Conservation (phyloP, 1,140 invertebrate species). For the Leptestheria dahalacensis region DNA sequence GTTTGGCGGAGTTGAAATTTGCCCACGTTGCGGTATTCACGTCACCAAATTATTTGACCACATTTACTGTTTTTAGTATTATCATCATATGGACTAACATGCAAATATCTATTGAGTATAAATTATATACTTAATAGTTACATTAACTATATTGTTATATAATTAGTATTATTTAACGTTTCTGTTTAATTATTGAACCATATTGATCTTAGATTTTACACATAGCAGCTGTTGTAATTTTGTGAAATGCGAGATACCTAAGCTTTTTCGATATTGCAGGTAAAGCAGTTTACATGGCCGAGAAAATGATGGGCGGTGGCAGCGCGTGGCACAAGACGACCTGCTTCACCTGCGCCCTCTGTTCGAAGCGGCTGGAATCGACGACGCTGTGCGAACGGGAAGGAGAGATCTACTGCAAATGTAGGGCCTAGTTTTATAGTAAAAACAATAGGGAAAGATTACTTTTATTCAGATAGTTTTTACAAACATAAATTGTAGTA, state of each 20-base stretch:
- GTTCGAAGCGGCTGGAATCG: slow-evolving; percentile 38
- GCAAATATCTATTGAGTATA: too few species aligned
- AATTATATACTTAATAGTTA: too few species aligned
- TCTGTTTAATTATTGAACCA: too few species aligned
- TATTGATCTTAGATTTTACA: background rate
- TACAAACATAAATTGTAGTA: too few species aligned
- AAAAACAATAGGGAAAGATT: too few species aligned
- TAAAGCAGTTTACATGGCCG: slow-evolving; percentile 32
- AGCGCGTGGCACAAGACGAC: slow-evolving; percentile 28
- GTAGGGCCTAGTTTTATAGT: too few species aligned
- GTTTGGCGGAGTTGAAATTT: slow-evolving; percentile 26
- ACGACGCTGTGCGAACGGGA: slow-evolving; percentile 36
- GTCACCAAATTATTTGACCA: background rate
- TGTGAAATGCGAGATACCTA: background rate
- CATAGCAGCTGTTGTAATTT: background rate
- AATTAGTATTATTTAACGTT: background rate
- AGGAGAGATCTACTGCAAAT: slow-evolving; percentile 35
- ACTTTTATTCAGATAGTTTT: too few species aligned
- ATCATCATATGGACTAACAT: too few species aligned
- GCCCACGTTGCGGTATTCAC: slow-evolving; percentile 25
- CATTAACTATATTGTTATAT: too few species aligned
- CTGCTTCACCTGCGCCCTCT: slow-evolving; percentile 27
- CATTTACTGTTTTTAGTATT: too few species aligned
- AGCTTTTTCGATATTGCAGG: slow-evolving; percentile 16
- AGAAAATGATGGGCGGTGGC: slow-evolving; percentile 31